Percentiles rank a stretch among this genome's conserved stretches.
phyloP scores from a whole-genome alignment of 2,113 vertebrate genomes.

The Eretmochelys imbricata region DNA sequence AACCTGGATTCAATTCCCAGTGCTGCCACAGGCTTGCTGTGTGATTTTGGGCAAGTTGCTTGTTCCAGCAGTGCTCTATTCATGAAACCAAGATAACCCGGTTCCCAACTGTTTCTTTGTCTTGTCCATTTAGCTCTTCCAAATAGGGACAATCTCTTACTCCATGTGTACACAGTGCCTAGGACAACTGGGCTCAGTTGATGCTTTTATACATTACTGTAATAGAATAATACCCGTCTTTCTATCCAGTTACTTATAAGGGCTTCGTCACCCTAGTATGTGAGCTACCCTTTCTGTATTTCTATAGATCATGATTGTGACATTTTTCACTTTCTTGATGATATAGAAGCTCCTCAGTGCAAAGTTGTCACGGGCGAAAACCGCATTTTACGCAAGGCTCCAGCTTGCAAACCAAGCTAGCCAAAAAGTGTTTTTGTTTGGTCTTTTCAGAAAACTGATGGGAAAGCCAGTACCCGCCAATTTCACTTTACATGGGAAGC shows the following conservation, averaged over 20 bases:
- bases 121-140: not conserved
- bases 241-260: fast-evolving
- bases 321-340: not conserved
- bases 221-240: not conserved
- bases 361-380: not conserved
- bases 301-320: not conserved
- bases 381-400: not conserved
- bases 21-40: fast-evolving
- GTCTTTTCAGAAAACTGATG: not conserved
- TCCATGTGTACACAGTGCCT: not conserved
- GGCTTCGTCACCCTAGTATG: not conserved
- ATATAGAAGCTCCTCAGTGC: not conserved
- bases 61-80: fast-evolving
- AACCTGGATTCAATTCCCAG: not conserved
- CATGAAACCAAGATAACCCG: not conserved
- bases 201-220: not conserved
- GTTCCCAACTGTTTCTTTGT: not conserved
- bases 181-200: not conserved
- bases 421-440: not conserved
- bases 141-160: not conserved
- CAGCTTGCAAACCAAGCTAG: not conserved
- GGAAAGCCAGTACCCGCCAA: not conserved
- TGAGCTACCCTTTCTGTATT: not conserved
- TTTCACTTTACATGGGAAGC: not conserved
- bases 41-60: not conserved